Conservation (phyloP, 2,888 invertebrate species). For the Escarpia spicata region DNA sequence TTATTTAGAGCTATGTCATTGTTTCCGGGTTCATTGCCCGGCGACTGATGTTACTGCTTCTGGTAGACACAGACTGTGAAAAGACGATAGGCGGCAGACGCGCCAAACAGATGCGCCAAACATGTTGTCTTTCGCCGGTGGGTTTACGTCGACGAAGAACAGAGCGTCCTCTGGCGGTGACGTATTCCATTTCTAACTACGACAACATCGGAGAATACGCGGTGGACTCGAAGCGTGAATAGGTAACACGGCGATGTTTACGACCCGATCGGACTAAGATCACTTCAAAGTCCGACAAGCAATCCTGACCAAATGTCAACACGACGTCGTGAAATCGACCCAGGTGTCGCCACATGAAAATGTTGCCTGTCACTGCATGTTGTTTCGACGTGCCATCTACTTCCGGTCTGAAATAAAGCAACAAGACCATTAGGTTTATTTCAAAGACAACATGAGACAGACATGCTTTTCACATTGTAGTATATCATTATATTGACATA, state of each 20-base stretch:
- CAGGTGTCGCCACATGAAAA: not conserved
- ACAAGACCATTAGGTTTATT: not conserved
- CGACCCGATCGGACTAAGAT: not conserved
- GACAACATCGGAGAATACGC: slow-evolving; percentile 4
- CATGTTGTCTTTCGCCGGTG: not conserved
- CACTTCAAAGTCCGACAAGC: slow-evolving; percentile 1
- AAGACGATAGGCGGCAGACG: not conserved
- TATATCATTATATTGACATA: too few species aligned
- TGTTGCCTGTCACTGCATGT: not conserved
- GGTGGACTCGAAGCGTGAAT: slow-evolving; percentile 1
- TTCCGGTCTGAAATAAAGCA: not conserved
- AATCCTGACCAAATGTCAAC: slow-evolving; percentile 8
- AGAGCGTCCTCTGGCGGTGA: not conserved
- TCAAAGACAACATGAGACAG: not conserved
- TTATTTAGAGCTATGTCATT: too few species aligned
- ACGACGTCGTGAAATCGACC: not conserved
- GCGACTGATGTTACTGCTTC: too few species aligned
- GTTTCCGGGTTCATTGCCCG: too few species aligned
- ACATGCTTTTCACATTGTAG: too few species aligned
- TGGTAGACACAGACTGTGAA: not conserved
- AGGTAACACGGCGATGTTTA: not conserved
- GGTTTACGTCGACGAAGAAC: not conserved
- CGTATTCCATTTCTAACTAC: not conserved
- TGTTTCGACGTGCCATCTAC: not conserved
- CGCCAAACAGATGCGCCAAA: not conserved